Conservation (phyloP, 2,113 vertebrate genomes). For the Nettapus auritus region DNA sequence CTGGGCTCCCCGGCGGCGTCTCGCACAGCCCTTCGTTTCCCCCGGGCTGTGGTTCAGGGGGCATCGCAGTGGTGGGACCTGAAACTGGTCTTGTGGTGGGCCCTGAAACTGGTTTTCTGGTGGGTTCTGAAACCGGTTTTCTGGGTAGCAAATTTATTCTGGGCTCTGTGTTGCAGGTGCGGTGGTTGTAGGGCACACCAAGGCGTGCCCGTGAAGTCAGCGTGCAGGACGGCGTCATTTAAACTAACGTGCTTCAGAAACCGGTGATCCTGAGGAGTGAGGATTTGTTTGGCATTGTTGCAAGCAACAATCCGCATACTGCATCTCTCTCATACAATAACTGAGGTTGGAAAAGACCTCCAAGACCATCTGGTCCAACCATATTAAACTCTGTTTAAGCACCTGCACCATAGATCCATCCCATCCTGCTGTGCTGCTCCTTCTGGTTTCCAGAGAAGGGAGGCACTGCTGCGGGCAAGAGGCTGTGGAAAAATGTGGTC, state of each 20-base stretch:
- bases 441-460: background rate
- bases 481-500: background rate
- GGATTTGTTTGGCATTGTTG: background rate
- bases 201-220: background rate
- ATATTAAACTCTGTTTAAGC: background rate
- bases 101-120: fast-evolving
- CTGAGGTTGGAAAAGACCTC: no score
- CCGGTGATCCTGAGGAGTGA: background rate
- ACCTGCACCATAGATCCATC: background rate
- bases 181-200: fast-evolving
- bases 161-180: background rate
- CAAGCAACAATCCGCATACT: background rate
- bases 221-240: fast-evolving
- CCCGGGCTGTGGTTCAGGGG: background rate
- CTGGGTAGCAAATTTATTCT: background rate
- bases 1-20: background rate
- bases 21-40: fast-evolving
- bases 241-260: background rate
- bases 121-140: fast-evolving
- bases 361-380: no score
- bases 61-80: fast-evolving
- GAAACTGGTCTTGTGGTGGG: background rate
- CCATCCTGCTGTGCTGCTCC: background rate
- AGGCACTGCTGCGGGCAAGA: background rate
- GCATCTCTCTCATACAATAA: background rate